phyloP scores from a whole-genome alignment of 2,113 vertebrate species.

The Chrysemys picta region DNA sequence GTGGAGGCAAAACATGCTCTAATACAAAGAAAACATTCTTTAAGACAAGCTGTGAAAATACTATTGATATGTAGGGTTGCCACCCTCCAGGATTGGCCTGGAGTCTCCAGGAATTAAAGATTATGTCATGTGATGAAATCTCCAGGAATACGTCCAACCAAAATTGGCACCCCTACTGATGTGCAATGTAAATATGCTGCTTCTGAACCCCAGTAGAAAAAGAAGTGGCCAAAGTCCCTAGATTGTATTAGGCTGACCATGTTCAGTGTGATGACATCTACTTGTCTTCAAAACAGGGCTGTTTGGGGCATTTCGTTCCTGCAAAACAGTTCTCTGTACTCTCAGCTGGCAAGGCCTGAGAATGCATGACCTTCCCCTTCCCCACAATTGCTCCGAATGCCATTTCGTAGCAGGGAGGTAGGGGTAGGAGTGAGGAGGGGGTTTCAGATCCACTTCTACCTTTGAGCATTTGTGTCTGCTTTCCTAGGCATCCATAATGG shows the following conservation, averaged over 20 bases:
- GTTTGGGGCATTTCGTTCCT: not conserved
- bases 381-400: not conserved
- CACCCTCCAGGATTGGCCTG: too few relatives aligned
- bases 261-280: not conserved
- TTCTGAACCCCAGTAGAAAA: not conserved
- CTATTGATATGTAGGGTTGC: not conserved
- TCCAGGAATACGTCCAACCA: too few relatives aligned
- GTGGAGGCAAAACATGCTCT: not conserved
- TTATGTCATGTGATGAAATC: too few relatives aligned
- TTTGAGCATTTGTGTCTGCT: not conserved
- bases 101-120: too few relatives aligned
- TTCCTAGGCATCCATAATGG: not conserved
- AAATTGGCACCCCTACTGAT: not conserved
- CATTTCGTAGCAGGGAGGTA: not conserved
- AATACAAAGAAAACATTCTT: not conserved
- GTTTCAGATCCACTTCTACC: not conserved
- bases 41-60: not conserved
- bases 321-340: not conserved
- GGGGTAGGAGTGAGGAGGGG: not conserved
- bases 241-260: not conserved
- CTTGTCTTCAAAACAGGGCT: not conserved
- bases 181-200: not conserved
- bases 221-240: not conserved
- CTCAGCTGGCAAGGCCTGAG: not conserved
- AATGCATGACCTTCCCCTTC: not conserved